These are phyloP conservation scores for Mesoligia furuncula DNA, from an alignment of 2,888 invertebrate species.

Conservation along the genomic window DNA sequence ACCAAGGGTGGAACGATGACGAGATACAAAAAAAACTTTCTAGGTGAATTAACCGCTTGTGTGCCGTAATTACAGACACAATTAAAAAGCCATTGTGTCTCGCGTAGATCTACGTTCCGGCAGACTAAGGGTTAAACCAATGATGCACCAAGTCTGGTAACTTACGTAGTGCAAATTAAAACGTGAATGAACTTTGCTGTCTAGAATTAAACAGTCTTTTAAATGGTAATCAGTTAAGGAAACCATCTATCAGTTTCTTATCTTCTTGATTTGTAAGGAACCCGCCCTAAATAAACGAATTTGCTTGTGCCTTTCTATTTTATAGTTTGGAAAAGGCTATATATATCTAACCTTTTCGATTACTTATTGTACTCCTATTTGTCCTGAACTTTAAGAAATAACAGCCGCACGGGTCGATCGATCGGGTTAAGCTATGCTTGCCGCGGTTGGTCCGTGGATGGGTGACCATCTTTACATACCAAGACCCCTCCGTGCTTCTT, in stretches of 20 bases:
- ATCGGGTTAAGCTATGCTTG: too few species aligned
- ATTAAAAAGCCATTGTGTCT: too few species aligned
- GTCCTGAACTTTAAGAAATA: not conserved
- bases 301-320: not conserved
- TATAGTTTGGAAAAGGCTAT: not conserved
- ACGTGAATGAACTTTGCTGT: slow-evolving; percentile 7
- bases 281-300: slow-evolving; percentile 29
- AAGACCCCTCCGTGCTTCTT: too few species aligned
- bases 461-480: too few species aligned
- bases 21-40: not conserved
- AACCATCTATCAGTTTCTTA: slow-evolving; percentile 45
- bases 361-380: not conserved
- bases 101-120: too few species aligned
- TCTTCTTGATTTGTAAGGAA: slow-evolving; percentile 44
- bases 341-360: not conserved
- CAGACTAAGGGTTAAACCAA: too few species aligned
- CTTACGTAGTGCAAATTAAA: not conserved
- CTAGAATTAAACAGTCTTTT: slow-evolving; percentile 32
- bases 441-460: too few species aligned
- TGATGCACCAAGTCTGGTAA: too few species aligned
- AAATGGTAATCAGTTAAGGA: slow-evolving; percentile 47
- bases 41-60: too few species aligned
- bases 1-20: not conserved
- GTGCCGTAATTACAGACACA: too few species aligned
- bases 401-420: too few species aligned